Evolutionary conservation across 2,888 invertebrate species (phyloP).

Genomic region (Eupithecia exiguata): DNA sequence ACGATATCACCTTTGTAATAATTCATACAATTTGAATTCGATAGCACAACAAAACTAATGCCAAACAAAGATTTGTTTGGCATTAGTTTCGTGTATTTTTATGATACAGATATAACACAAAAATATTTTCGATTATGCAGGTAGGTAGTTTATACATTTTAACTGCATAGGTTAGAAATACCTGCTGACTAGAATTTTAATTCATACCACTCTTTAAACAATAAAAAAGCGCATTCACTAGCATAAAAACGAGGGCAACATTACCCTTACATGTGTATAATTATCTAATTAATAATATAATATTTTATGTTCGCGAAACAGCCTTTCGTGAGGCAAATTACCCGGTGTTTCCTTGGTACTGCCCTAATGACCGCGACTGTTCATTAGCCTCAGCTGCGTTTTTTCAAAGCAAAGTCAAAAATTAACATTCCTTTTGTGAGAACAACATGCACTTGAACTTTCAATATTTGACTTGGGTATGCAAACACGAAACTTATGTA

Average conservation of each 20-base stretch:
- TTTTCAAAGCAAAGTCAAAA: slow-evolving; percentile 34
- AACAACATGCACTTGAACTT: slow-evolving; percentile 32
- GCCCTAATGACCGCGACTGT: slow-evolving; percentile 57
- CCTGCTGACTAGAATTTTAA: neutral
- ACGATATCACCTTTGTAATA: neutral
- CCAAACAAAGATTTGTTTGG: no score
- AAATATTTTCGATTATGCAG: neutral
- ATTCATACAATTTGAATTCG: neutral
- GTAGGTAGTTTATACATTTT: neutral
- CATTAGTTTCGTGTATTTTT: no score
- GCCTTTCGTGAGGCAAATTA: slow-evolving; percentile 47
- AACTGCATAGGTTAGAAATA: no score
- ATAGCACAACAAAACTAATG: neutral
- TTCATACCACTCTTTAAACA: neutral
- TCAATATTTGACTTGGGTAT: slow-evolving; percentile 23
- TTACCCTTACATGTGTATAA: slow-evolving; percentile 23
- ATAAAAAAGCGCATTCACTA: slow-evolving; percentile 17
- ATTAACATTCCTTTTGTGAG: slow-evolving; percentile 31
- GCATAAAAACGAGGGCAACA: slow-evolving; percentile 20
- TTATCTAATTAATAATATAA: slow-evolving; percentile 33
- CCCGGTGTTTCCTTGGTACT: slow-evolving; percentile 54
- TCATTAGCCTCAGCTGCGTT: slow-evolving; percentile 47
- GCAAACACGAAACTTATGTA: slow-evolving; percentile 1
- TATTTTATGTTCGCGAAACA: slow-evolving; percentile 46
- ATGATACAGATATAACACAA: no score